phyloP scores from a whole-genome alignment of 1,140 invertebrate species.

The Zophobas morio region DNA sequence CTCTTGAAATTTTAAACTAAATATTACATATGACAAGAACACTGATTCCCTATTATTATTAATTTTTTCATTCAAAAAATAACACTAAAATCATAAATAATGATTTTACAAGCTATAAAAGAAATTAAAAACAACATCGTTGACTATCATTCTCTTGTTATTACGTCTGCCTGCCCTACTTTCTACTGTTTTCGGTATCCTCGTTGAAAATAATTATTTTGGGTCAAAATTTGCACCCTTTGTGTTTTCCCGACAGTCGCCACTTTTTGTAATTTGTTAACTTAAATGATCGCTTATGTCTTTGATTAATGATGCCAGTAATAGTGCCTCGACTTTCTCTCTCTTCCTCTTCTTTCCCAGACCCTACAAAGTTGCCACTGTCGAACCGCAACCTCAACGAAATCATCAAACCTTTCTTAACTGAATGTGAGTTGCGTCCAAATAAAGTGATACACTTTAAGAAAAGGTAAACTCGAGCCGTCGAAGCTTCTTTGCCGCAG shows the following conservation, averaged over 20 bases:
- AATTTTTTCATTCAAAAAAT: too few species aligned
- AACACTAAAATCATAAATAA: too few species aligned
- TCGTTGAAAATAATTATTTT: neutral
- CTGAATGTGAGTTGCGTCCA: constrained; percentile 3
- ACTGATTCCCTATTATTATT: too few species aligned
- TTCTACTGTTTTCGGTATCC: neutral
- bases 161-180: neutral
- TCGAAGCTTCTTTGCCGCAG: constrained; percentile 7
- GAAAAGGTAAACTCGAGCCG: neutral
- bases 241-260: neutral
- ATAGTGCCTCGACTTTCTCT: constrained; percentile 16
- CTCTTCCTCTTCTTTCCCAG: neutral
- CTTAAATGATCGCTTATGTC: constrained; percentile 29
- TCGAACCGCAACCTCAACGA: neutral
- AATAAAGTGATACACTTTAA: constrained; percentile 2
- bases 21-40: too few species aligned
- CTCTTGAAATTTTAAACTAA: too few species aligned
- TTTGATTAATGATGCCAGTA: constrained; percentile 27
- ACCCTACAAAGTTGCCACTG: constrained; percentile 1
- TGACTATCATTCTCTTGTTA: neutral
- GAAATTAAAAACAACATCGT: neutral
- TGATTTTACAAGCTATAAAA: neutral
- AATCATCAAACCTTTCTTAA: constrained; percentile 11
- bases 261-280: constrained; percentile 37
- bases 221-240: neutral